phyloP scores from a whole-genome alignment of 2,888 invertebrate species.

The Nomada hirtipes region DNA sequence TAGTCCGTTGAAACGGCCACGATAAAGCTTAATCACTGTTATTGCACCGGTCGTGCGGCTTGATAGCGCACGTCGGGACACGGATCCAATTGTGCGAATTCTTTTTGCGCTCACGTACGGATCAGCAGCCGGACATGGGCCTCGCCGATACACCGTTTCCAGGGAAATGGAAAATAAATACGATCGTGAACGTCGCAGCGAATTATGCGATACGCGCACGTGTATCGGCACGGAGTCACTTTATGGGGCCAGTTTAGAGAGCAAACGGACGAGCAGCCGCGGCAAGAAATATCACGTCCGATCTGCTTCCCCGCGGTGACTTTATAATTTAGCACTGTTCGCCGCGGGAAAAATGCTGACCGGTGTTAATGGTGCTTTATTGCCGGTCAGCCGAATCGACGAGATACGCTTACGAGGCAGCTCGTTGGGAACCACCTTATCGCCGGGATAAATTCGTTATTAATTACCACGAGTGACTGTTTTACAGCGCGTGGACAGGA shows the following conservation, averaged over 20 bases:
- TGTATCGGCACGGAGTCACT: not conserved
- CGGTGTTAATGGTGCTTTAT: conserved; percentile 42
- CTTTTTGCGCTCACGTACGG: conserved; percentile 37
- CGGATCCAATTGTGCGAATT: not conserved
- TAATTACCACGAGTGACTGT: conserved; percentile 13
- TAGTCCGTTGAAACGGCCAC: conserved; percentile 58
- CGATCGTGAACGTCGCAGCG: not conserved
- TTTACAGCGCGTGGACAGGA: not conserved
- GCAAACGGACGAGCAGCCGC: not conserved
- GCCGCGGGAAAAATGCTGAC: not conserved
- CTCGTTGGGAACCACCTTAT: conserved; percentile 20
- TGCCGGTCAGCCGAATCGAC: not conserved
- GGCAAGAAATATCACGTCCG: conserved; percentile 19
- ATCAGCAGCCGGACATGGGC: conserved; percentile 27
- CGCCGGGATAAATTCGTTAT: conserved; percentile 43
- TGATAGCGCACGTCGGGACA: conserved; percentile 49
- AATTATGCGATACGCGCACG: not conserved
- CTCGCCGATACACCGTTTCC: conserved; percentile 26
- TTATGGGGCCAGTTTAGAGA: not conserved
- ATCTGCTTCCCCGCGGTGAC: conserved; percentile 37
- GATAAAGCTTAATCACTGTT: conserved; percentile 70
- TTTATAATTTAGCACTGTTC: conserved; percentile 25
- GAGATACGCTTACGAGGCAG: conserved; percentile 19
- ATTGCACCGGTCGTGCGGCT: conserved; percentile 58
- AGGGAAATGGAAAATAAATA: conserved; percentile 29